Evolutionary conservation across 64 coral and sea anemone species (phyloP), one percentile per base, ranked within the genome.

Genomic region (Trachythela sp.): DNA sequence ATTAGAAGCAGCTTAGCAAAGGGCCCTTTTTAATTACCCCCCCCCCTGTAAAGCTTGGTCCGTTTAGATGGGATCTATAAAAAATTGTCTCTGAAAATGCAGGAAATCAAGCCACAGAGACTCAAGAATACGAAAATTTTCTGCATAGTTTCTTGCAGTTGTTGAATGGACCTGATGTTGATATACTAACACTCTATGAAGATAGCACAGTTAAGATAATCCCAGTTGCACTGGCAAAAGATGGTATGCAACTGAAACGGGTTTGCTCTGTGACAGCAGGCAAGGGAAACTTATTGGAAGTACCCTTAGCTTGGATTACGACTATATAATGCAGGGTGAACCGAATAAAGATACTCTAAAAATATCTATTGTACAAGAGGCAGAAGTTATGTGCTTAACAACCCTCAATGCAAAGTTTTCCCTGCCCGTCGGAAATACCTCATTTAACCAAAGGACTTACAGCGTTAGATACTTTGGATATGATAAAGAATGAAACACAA

Each of bases 181-280:
- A 93, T 37, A 93, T 86, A 13, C 84, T 93, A 89, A 92, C 91
- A 15, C 87, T 89, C 24, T 93, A 77, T 93, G 87, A 93, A 93
- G 87, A 88, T 75, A 85, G 11, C 0, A 56, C 83, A 80, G 92
- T 93, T 42, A 89, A 93, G 67, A 89, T 86, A 20, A 89, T 93
- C 84, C 92, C 92, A 36, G 91, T 85, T 87, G 91, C 86, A 84
- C 91, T 92, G 45, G 86, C 76, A 40, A 92, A 92, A 88, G 87
- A 93, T 71, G 92, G 34, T 37, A 93, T 93, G 92, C 92, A 93
- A 48, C 36, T 93, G 83, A 93, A 93, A 60, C 91, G 80, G 91
- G 91, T 77, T 92, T 92, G 37, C 87, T 92, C n/a, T 92, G 89
- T 89, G 92, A 93, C 67, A 89, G 34, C 72, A 93, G 36, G 84